Evolutionary conservation across 2,113 vertebrate species (phyloP).

Genomic region (Muntiacus muntjak): DNA sequence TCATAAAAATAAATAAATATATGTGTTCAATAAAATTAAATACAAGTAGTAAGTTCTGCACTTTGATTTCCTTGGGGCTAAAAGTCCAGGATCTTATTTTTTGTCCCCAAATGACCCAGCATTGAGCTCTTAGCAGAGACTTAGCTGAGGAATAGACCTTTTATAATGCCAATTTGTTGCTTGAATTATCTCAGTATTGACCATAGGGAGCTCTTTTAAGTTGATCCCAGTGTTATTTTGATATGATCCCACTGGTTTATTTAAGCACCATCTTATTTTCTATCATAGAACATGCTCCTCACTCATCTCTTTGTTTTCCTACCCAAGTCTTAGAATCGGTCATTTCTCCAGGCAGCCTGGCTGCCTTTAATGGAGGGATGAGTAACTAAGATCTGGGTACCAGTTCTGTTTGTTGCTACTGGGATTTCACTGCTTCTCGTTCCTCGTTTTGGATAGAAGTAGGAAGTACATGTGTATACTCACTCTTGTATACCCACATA

Average conservation of each 20-base stretch:
- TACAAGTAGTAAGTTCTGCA: neutral
- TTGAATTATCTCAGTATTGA: neutral
- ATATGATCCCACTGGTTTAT: neutral
- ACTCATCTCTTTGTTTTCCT: neutral
- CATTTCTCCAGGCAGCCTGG: neutral
- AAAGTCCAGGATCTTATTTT: neutral
- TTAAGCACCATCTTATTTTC: neutral
- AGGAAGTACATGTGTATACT: neutral
- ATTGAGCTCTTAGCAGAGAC: neutral
- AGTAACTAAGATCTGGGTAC: neutral
- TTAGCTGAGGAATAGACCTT: neutral
- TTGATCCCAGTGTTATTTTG: neutral
- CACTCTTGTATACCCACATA: neutral
- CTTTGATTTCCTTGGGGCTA: neutral
- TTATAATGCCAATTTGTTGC: neutral
- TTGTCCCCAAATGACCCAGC: neutral
- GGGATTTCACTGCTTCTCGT: neutral
- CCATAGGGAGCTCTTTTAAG: neutral
- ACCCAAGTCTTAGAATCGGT: neutral
- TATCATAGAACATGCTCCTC: neutral
- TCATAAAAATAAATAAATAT: neutral
- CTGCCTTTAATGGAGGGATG: neutral
- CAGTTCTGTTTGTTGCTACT: neutral
- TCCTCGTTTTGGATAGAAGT: neutral
- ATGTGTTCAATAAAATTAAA: neutral